Evolutionary conservation across 2,113 vertebrate species (phyloP).

Genomic region (Entosphenus tridentatus): DNA sequence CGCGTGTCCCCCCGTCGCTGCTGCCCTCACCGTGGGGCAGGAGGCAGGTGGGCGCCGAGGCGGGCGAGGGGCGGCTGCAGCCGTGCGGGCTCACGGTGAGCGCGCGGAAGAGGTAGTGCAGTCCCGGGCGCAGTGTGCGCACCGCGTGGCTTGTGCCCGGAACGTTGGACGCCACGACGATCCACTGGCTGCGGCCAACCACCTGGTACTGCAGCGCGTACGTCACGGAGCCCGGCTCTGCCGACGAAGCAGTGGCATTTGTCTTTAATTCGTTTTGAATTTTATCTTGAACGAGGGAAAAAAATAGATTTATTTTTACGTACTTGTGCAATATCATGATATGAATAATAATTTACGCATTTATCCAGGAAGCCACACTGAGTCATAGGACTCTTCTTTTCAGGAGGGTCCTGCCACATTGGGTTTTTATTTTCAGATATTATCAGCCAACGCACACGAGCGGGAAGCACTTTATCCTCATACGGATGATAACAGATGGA

Average conservation of each 20-base stretch:
- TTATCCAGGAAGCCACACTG: no score
- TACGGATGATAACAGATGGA: no score
- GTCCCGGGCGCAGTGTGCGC: conserved; percentile 42
- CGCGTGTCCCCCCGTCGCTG: neutral
- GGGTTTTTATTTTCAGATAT: no score
- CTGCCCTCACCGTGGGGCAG: conserved; percentile 40
- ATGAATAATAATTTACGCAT: neutral
- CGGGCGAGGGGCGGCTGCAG: conserved; percentile 64
- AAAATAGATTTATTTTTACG: neutral
- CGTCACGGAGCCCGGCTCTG: conserved; percentile 54
- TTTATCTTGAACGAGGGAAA: neutral
- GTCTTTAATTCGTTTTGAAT: neutral
- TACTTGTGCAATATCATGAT: neutral
- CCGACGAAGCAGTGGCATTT: neutral
- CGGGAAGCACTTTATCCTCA: no score
- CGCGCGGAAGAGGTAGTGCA: conserved; percentile 59
- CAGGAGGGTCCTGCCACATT: no score
- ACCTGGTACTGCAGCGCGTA: conserved; percentile 81
- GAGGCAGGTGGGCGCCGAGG: conserved; percentile 46
- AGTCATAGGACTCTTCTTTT: no score
- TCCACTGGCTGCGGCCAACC: conserved; percentile 69
- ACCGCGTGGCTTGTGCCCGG: conserved; percentile 39
- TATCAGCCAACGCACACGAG: no score
- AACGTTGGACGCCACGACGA: conserved; percentile 39
- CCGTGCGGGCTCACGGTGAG: conserved; percentile 58